phyloP scores from a whole-genome alignment of 2,888 invertebrate genomes.

The Heterodera filipjevi region DNA sequence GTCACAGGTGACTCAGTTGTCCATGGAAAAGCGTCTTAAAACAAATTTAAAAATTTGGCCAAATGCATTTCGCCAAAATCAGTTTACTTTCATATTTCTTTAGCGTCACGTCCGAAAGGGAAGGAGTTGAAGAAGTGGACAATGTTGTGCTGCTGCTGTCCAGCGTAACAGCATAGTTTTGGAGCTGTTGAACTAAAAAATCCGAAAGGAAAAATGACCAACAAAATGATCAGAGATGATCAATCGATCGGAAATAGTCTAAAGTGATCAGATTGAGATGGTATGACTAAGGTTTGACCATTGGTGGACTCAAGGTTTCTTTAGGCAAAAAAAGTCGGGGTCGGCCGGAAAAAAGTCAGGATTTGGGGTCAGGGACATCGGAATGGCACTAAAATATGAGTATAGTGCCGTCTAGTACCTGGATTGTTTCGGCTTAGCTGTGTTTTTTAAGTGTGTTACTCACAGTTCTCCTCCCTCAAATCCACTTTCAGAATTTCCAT shows the following conservation, averaged over 20 bases:
- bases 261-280: too few relatives aligned
- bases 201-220: background rate
- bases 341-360: too few relatives aligned
- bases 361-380: too few relatives aligned
- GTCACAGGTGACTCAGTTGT: background rate
- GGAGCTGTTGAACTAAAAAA: background rate
- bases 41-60: background rate
- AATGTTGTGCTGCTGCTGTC: background rate
- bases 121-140: background rate
- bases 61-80: too few relatives aligned
- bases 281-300: background rate
- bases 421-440: too few relatives aligned
- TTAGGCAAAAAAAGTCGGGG: too few relatives aligned
- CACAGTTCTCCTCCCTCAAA: background rate
- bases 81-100: too few relatives aligned
- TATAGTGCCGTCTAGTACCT: too few relatives aligned
- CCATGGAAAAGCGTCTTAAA: background rate
- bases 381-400: too few relatives aligned
- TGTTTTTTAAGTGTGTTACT: background rate
- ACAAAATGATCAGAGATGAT: background rate
- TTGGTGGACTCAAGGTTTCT: too few relatives aligned
- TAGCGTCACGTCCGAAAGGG: background rate
- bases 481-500: background rate
- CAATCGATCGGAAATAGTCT: too few relatives aligned
- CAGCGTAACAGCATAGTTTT: background rate